phyloP scores from a whole-genome alignment of 2,113 vertebrate species.

The Probosciger aterrimus region DNA sequence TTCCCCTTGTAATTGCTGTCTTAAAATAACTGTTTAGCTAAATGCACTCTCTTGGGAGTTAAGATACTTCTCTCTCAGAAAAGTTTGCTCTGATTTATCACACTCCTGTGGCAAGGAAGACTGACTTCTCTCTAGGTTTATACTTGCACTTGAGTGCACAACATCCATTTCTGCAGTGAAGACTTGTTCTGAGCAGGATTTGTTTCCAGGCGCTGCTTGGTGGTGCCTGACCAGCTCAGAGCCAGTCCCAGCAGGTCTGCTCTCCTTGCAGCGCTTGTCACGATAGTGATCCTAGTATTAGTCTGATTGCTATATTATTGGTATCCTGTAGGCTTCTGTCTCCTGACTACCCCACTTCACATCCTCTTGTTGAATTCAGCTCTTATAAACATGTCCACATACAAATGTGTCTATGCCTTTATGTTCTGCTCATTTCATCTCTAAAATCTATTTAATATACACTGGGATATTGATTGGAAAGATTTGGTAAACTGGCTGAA shows the following conservation, averaged over 20 bases:
- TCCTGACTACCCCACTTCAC: neutral
- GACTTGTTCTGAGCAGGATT: neutral
- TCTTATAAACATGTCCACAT: neutral
- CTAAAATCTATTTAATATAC: neutral
- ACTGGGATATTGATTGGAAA: neutral
- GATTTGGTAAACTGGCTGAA: neutral
- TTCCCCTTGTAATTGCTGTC: neutral
- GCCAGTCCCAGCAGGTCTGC: neutral
- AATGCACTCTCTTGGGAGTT: neutral
- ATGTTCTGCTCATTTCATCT: neutral
- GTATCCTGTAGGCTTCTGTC: neutral
- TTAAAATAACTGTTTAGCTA: constrained; percentile 31
- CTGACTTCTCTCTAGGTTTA: neutral
- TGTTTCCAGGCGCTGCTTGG: neutral
- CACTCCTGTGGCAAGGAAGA: neutral
- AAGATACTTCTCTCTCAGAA: neutral
- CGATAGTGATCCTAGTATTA: neutral
- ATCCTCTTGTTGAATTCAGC: neutral
- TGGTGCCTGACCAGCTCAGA: neutral
- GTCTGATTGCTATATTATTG: neutral
- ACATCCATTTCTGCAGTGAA: neutral
- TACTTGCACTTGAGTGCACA: neutral
- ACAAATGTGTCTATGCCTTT: neutral
- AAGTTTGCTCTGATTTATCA: neutral
- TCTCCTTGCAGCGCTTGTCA: neutral